These are phyloP conservation scores for Drosophila rubida DNA, from an alignment of 2,888 invertebrate species.

Conservation along the genomic window DNA sequence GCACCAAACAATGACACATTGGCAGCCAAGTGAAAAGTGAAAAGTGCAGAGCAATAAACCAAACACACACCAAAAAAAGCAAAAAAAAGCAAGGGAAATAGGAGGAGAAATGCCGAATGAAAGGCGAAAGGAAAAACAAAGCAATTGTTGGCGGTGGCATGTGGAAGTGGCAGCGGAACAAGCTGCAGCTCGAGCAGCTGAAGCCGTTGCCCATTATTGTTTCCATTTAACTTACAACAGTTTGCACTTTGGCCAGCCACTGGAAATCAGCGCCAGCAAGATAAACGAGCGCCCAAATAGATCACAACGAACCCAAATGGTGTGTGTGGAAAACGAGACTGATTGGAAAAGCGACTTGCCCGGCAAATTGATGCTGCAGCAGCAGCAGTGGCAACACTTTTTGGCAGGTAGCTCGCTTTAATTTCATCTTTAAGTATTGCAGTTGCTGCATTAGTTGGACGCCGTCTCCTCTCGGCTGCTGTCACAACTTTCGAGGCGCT, in stretches of 20 bases:
- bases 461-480: not conserved
- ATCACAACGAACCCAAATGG: slow-evolving; percentile 66
- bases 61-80: slow-evolving; percentile 33
- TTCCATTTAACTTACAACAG: slow-evolving; percentile 83
- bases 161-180: not conserved
- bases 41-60: slow-evolving; percentile 71
- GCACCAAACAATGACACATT: slow-evolving; percentile 61
- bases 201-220: slow-evolving; percentile 72
- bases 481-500: slow-evolving; percentile 56
- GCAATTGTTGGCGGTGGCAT: not conserved
- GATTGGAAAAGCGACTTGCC: slow-evolving; percentile 58
- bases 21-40: slow-evolving; percentile 52
- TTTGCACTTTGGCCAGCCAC: slow-evolving; percentile 79
- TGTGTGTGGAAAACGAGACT: slow-evolving; percentile 73
- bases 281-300: slow-evolving; percentile 52
- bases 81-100: too few species aligned
- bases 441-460: not conserved
- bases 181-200: not conserved
- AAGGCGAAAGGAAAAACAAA: slow-evolving; percentile 35
- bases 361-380: slow-evolving; percentile 56
- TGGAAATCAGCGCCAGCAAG: slow-evolving; percentile 49
- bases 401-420: slow-evolving; percentile 1
- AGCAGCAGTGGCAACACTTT: too few species aligned
- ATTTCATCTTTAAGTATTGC: slow-evolving; percentile 13
- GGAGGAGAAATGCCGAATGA: slow-evolving; percentile 28